Percentiles rank a stretch among this genome's conserved stretches.
Conservation (phyloP, 2,113 vertebrate genomes). For the Bos taurus region ARS-UCD2.0 NC_037352.1:39518001-39518500, state of each 20-base stretch:
- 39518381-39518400: rapidly evolving
- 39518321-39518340: rapidly evolving
- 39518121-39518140: rapidly evolving
- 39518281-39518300: neutral
- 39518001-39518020: rapidly evolving
- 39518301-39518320: neutral
- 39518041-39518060: no score
- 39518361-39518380: neutral
- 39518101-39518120: rapidly evolving
- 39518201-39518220: rapidly evolving
- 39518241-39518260: neutral
- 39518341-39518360: neutral
- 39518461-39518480: neutral
- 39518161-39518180: rapidly evolving
- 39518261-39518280: neutral
- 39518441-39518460: rapidly evolving
- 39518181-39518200: rapidly evolving
- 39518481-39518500: neutral
- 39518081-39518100: rapidly evolving
- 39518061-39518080: rapidly evolving
- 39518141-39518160: rapidly evolving
- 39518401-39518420: rapidly evolving
- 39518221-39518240: neutral
- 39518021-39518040: rapidly evolving
- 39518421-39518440: neutral